Evolutionary conservation across 2,797 vertebrate species (phyloP), one percentile per base, ranked within the genome.

Genomic region (Gadopsis bispinosus): DNA sequence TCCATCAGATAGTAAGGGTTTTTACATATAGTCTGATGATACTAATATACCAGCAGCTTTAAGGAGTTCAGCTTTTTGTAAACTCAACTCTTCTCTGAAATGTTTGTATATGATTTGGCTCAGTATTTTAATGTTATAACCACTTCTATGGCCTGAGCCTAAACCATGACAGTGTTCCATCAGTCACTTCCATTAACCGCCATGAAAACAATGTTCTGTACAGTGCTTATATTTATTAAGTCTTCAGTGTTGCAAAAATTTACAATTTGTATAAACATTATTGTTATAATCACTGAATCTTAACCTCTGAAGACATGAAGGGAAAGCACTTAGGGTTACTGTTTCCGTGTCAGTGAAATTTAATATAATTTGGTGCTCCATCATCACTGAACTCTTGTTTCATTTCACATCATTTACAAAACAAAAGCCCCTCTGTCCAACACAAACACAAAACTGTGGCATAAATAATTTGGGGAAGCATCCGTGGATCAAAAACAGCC

Each of bases 181-280:
- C 26, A 71, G 58, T 65, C 22, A 11, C 14, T 22, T 35, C 0
- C 22, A 69, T 33, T 10, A 61, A 85, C 41, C 75, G 11, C 70
- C 79, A 73, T 13, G 58, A 89, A 75, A 71, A 20, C 33, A 17
- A 35, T 29, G 37, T 81, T 88, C 73, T 83, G 83, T 89, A 86
- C 89, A 83, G 87, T 84, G 87, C 55, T 81, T 81, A 20, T 43
- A 93, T 96, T 95, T 95, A 95, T 95, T 95, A 58, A 88, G 83
- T 91, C 80, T 83, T 92, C 60, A 89, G 80, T 84, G 91, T 91
- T 95, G 95, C 91, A 92, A 95, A 94, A 94, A 90, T 92, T 48
- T 94, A 95, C 94, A 95, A 77, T 86, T 86, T 83, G 83, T 92
- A 91, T 88, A 94, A 95, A 94, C 87, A 91, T 81, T 89, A 69